Conservation (phyloP, 2,113 vertebrate genomes). For the Arizona elegans region DNA sequence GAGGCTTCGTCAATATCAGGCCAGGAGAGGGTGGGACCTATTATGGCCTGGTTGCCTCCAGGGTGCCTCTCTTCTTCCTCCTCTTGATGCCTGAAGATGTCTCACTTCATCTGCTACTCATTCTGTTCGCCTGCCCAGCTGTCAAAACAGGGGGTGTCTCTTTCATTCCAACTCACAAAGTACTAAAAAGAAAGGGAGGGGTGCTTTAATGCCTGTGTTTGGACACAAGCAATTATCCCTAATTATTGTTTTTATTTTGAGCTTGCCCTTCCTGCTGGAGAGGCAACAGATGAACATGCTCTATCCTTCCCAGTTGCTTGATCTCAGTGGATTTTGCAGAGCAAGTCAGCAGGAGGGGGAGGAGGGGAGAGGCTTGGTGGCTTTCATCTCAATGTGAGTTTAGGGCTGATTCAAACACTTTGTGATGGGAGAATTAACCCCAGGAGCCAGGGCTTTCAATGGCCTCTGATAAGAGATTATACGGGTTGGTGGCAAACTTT, state of each 20-base stretch:
- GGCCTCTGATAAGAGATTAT: constrained; percentile 98
- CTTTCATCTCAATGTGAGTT: constrained; percentile 99
- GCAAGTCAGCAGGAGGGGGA: constrained; percentile 73
- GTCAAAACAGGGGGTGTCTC: constrained; percentile 99
- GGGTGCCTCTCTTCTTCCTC: constrained; percentile 20
- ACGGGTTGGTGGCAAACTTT: constrained; percentile 97
- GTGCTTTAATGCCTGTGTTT: constrained; percentile 98
- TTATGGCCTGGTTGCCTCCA: background rate
- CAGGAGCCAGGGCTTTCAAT: constrained; percentile 91
- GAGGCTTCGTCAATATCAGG: background rate
- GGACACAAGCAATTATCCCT: constrained; percentile 99
- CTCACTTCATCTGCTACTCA: constrained; percentile 92
- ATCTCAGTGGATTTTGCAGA: constrained; percentile 85
- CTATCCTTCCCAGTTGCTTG: constrained; percentile 89
- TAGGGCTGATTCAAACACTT: constrained; percentile 99
- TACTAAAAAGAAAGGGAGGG: constrained; percentile 80
- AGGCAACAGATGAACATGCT: constrained; percentile 91
- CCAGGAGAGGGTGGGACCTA: background rate
- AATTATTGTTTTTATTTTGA: constrained; percentile 99
- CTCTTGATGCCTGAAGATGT: constrained; percentile 78
- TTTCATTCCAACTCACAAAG: constrained; percentile 96
- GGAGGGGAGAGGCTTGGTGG: constrained; percentile 57
- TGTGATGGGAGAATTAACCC: constrained; percentile 99
- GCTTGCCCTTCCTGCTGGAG: constrained; percentile 94
- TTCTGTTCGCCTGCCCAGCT: constrained; percentile 96